A percentile compares a stretch with the other conserved stretches of the same genome.
phyloP scores from a whole-genome alignment of 2,797 vertebrate species.

The Clamator glandarius region DNA sequence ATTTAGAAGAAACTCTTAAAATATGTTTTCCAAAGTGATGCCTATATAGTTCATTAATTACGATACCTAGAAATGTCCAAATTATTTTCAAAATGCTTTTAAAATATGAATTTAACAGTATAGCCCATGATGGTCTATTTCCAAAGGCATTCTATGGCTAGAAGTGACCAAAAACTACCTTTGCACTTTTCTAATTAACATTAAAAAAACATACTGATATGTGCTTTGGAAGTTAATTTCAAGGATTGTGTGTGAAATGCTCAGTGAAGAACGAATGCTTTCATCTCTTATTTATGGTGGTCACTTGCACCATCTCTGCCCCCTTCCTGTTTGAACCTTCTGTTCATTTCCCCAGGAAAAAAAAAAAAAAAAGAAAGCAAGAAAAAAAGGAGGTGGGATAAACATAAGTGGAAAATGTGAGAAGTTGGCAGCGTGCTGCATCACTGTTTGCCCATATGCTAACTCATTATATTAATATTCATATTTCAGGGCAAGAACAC shows the following conservation, averaged over 20 bases:
- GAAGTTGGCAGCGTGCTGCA: conserved; percentile 30
- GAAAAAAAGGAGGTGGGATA: not conserved
- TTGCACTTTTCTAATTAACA: not conserved
- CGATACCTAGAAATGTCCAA: not conserved
- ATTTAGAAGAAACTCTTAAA: not conserved
- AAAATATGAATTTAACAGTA: not conserved
- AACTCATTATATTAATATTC: conserved; percentile 32
- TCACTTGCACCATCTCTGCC: conserved; percentile 6
- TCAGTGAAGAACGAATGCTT: not conserved
- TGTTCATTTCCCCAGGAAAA: not conserved
- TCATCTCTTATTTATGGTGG: conserved; percentile 28
- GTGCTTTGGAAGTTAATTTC: not conserved
- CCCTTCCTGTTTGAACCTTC: conserved; percentile 43
- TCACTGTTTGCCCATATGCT: conserved; percentile 50
- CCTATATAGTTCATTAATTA: not conserved
- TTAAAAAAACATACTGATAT: not conserved
- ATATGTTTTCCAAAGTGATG: not conserved
- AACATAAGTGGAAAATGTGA: conserved; percentile 38
- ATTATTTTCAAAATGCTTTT: not conserved
- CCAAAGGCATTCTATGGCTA: not conserved
- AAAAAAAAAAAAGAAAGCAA: not conserved
- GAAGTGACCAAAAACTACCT: not conserved
- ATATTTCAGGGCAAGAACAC: conserved; percentile 12
- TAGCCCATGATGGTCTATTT: not conserved
- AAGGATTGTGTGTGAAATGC: not conserved